Conservation (phyloP, 2,113 vertebrate species). For the Egretta garzetta region DNA sequence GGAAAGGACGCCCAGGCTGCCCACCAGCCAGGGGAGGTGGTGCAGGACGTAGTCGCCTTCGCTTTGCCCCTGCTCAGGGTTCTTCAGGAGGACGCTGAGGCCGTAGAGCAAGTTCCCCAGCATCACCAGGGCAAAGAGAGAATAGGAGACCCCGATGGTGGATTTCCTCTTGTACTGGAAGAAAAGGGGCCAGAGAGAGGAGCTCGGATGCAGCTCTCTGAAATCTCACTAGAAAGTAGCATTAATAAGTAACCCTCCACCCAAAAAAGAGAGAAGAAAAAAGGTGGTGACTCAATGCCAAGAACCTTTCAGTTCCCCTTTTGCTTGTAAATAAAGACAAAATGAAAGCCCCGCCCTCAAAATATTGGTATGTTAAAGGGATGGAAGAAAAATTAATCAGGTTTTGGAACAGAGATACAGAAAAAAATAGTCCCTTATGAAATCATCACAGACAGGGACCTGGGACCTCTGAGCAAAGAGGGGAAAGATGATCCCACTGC, state of each 20-base stretch:
- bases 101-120: conserved; percentile 90
- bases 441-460: neutral
- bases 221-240: neutral
- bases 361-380: neutral
- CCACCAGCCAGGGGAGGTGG: conserved; percentile 95
- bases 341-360: neutral
- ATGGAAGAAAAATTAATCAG: neutral
- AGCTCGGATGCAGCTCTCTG: neutral
- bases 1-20: conserved; percentile 90
- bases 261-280: neutral
- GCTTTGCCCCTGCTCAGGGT: conserved; percentile 80
- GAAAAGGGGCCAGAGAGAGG: neutral
- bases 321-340: neutral
- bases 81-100: conserved; percentile 89
- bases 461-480: neutral
- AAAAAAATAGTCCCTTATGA: neutral
- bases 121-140: conserved; percentile 92
- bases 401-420: neutral
- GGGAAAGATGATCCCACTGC: neutral
- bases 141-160: conserved; percentile 87
- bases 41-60: conserved; percentile 86
- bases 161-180: conserved; percentile 87
- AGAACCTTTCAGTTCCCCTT: neutral
- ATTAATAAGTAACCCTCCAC: neutral
- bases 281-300: neutral